Base-by-base conservation (phyloP, 2,888 invertebrate species). In the Chelonus formosanus region DNA sequence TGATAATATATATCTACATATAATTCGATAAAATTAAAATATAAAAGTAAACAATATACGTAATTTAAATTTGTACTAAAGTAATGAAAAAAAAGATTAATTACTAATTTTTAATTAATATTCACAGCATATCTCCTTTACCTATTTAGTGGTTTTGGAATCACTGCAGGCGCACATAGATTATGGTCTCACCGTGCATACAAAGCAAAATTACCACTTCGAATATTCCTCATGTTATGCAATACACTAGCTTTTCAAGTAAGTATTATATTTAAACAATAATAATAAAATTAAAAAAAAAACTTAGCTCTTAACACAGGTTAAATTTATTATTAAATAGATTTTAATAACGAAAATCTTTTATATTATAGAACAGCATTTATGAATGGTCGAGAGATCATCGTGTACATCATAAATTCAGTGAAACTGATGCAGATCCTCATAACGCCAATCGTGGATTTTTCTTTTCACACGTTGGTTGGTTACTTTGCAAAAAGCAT, bases 141-240 rank as follows among this genome's bases (percentile, higher is more conserved):
- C 85, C 86, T 92, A 65, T 84, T 89, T 71, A 91, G 93, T 5
- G 97, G 94, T 5, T 85, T 98, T 69, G 98, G 98, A 20, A 94
- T 98, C 72, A 98, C 98, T 20, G 98, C 97, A 31, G 98, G 98
- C 34, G 96, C 96, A 3, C 98, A 98, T 85, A 88, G 98, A 76
- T 88, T 97, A 45, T 98, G 97, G 97, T 90, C 97, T 1, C 98
- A 98, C 86, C 91, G 94, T 78, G 90, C 97, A 0, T 98, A 97
- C 87, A 97, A 97, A 86, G 98, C 98, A 6, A 95, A 91, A 84
- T 90, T 92, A 89, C 98, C 96, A 0, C 87, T 97, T 3, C 88
- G 93, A 74, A 75, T 96, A 4, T 85, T 98, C 44, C 87, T 98
- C 67, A 89, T 91, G 45, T 74, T 93, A 55, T 92, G 92, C 86